Base-by-base conservation (phyloP, 2,888 invertebrate genomes). In the Leptinotarsa peninsularis region DNA sequence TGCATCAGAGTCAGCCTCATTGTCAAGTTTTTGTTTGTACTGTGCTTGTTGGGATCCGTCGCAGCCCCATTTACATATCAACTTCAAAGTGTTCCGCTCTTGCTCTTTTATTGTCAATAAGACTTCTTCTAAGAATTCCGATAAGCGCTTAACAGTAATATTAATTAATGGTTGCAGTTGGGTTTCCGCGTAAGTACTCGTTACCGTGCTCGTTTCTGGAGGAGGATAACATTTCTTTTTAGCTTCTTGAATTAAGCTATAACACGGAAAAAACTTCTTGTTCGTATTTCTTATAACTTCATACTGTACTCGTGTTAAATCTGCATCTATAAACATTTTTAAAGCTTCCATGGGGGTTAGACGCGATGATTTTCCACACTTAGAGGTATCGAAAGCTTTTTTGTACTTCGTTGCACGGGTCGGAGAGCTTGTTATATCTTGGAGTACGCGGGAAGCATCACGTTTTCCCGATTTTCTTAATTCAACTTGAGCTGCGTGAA, bases 291-390 rank as follows among this genome's bases (percentile, higher is more conserved):
- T 60, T 13, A 74, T 56, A 33, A 74, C 66, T 21, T 74, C 74
- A 63, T 76, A 76, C 52, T 76, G 71, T 54, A 67, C 21, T 71
- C 70, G 60, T 3, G 67, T 58, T 3, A 76, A 71, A 58, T 67
- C 58, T 14, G 76, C 76, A 23, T 76, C 76, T 21, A 76, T 71
- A 63, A 76, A 74, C 23, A 76, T 67, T 14, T 67, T 21, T 17
- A 76, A 49, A 10, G 76, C 74, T 58, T 76, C 49, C 49, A 76
- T 67, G 56, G 54, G 18, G 15, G 73, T 70, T 23, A 71, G 67
- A 49, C 18, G 23, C 17, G 49, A 43, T n/a, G 18, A 18, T 49
- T 68, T 50, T 27, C 52, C 49, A 14, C 21, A n/a, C 43, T 17
- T 18, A 33, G 18, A 23, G 52, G 43, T 43, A 18, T 58, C 17